Conservation (phyloP, 2,797 vertebrate species). For the Bradypodion pumilum region DNA sequence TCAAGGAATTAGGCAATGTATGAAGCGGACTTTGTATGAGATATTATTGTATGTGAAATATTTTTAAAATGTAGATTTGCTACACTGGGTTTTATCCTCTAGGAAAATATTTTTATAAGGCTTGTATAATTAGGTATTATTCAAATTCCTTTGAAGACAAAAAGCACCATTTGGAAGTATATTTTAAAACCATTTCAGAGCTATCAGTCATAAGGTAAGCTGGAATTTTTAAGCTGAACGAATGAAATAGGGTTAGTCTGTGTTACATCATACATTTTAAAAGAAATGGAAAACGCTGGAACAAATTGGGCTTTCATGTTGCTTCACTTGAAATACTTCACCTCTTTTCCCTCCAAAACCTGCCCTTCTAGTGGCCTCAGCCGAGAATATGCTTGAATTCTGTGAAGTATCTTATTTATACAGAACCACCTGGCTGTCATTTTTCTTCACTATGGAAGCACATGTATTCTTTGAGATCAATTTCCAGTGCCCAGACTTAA, state of each 20-base stretch:
- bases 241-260: not conserved
- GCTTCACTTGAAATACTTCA: not conserved
- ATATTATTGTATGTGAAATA: too few relatives aligned
- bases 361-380: slow-evolving; percentile 15
- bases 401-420: slow-evolving; percentile 23
- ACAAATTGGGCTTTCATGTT: slow-evolving; percentile 39
- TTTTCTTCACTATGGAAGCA: slow-evolving; percentile 52
- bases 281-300: slow-evolving; percentile 35
- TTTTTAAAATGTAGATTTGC: not conserved
- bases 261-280: not conserved
- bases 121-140: not conserved
- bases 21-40: too few relatives aligned
- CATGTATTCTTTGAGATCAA: slow-evolving; percentile 39
- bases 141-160: not conserved
- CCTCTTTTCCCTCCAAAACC: not conserved
- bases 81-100: not conserved
- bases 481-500: slow-evolving; percentile 61
- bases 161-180: not conserved
- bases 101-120: not conserved
- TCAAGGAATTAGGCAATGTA: too few relatives aligned
- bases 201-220: not conserved
- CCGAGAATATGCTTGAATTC: slow-evolving; percentile 10
- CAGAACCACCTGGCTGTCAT: slow-evolving; percentile 56
- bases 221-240: slow-evolving; percentile 12
- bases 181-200: not conserved